A percentile compares a stretch with the other conserved stretches of the same genome.
Evolutionary conservation across 2,888 invertebrate species (phyloP).

Genomic region (Cinara cedri): DNA sequence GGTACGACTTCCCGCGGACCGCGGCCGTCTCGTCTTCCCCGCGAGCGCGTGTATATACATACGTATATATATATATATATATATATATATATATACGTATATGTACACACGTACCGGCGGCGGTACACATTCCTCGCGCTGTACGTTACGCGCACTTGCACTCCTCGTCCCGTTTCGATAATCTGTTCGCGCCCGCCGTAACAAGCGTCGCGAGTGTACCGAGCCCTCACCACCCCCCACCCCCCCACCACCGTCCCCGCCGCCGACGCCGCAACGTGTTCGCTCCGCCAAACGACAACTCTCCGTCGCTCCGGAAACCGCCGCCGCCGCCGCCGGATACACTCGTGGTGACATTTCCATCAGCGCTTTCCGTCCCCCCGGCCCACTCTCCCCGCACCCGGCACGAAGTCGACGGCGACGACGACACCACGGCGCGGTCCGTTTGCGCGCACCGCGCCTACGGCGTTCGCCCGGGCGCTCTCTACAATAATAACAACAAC

Average conservation of each 20-base stretch:
- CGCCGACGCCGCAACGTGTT: not conserved
- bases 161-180: not conserved
- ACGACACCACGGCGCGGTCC: not conserved
- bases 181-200: conserved; percentile 47
- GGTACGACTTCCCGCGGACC: conserved; percentile 21
- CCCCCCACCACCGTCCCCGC: not conserved
- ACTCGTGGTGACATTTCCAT: conserved; percentile 45
- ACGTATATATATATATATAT: no score
- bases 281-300: not conserved
- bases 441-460: not conserved
- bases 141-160: no score
- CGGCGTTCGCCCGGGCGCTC: no score
- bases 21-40: not conserved
- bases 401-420: no score
- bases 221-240: not conserved
- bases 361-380: no score
- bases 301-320: not conserved
- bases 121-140: no score
- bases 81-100: no score
- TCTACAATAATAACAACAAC: no score
- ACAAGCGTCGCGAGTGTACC: conserved; percentile 3
- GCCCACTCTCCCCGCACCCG: no score
- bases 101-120: no score
- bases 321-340: not conserved
- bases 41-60: no score